Evolutionary conservation across 1,140 invertebrate species (phyloP), one percentile per base, ranked within the genome.

Genomic region (Micrasema longulum): DNA sequence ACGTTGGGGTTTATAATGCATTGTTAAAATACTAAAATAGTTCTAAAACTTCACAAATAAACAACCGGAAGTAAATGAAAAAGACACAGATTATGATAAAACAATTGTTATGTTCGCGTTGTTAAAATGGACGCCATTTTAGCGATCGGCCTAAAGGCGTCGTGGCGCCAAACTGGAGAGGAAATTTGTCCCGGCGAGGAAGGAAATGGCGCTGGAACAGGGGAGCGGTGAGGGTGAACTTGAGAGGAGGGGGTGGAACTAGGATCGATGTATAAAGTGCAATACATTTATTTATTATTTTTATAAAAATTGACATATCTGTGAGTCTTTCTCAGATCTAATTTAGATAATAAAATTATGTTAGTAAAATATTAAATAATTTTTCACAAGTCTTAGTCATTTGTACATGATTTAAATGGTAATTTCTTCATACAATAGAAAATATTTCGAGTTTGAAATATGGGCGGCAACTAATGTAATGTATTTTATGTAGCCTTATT

Each of bases 231-330:
- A 11, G 1, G 48, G 4, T n/a, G n/a, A n/a, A n/a, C n/a, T n/a
- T n/a, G n/a, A n/a, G n/a, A n/a, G 48, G 22, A 52, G 48, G 48
- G 22, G 48, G 11, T n/a, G 22, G 18, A 11, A 22, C 7, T 12
- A 52, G 48, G 48, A 52, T 52, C 48, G 48, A 52, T 52, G 16
- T 22, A 22, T 22, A 0, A 52, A 52, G 48, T 52, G 48, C 48
- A 52, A n/a, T n/a, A n/a, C n/a, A n/a, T n/a, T n/a, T n/a, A n/a
- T n/a, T n/a, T n/a, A n/a, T n/a, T 41, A 12, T 12, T n/a, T 12
- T 12, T 41, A 41, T n/a, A 41, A 12, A 12, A 38, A 7, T 38
- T 38, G 5, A 41, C 38, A 41, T 41, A n/a, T n/a, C n/a, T n/a
- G n/a, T n/a, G n/a, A n/a, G n/a, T n/a, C n/a, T n/a, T n/a, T n/a